Evolutionary conservation across 2,113 vertebrate species (phyloP).

Genomic region (Equus przewalskii): DNA sequence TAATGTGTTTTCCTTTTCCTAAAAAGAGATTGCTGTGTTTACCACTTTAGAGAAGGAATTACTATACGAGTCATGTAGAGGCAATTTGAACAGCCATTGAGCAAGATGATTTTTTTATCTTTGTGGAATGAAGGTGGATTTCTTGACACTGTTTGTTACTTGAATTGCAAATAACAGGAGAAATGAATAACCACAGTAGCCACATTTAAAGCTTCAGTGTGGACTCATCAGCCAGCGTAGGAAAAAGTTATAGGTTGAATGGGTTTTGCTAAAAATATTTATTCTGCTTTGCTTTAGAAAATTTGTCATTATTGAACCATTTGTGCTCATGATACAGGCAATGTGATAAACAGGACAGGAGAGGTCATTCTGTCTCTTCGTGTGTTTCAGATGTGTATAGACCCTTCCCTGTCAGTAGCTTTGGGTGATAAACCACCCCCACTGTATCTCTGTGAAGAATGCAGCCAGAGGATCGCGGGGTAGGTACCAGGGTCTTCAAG

Average conservation of each 20-base stretch:
- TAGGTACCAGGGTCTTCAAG: conserved; percentile 83
- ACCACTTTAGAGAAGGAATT: conserved; percentile 15
- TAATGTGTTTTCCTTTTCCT: conserved; percentile 44
- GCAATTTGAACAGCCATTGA: background rate
- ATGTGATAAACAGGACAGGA: background rate
- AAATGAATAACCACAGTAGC: background rate
- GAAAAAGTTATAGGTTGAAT: background rate
- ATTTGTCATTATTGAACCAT: background rate
- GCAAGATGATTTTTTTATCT: conserved; percentile 18
- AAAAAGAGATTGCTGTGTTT: conserved; percentile 47
- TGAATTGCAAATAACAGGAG: conserved; percentile 56
- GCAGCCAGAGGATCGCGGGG: conserved; percentile 98
- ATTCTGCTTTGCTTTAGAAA: conserved; percentile 30
- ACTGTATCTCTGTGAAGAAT: conserved; percentile 98
- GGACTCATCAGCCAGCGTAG: background rate
- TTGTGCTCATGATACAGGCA: background rate
- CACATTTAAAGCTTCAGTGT: background rate
- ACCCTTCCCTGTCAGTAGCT: conserved; percentile 97
- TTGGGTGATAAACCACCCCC: conserved; percentile 99
- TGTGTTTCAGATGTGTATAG: conserved; percentile 97
- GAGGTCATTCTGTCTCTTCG: conserved; percentile 74
- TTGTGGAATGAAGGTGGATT: conserved; percentile 35
- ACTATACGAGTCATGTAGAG: background rate
- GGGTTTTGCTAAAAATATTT: conserved; percentile 37
- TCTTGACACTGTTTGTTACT: conserved; percentile 50